phyloP scores from a whole-genome alignment of 2,113 vertebrate species.

The Macroglossus sobrinus region DNA sequence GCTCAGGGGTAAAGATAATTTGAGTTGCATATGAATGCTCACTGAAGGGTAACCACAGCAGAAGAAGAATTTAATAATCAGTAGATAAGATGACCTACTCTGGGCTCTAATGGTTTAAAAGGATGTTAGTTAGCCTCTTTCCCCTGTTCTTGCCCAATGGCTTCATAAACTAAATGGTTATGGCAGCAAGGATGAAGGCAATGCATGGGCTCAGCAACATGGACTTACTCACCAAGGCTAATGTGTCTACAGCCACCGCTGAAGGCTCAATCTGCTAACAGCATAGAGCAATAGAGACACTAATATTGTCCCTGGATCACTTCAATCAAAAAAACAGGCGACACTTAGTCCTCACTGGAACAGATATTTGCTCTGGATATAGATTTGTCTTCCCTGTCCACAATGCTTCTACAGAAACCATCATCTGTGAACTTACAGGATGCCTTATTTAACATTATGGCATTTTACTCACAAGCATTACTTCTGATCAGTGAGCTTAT shows the following conservation, averaged over 20 bases:
- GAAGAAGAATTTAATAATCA: constrained; percentile 16
- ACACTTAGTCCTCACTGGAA: not conserved
- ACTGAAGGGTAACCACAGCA: not conserved
- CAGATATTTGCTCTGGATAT: not conserved
- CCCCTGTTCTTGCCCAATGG: not conserved
- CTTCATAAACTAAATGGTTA: not conserved
- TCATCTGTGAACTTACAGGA: not conserved
- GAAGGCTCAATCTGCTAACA: not conserved
- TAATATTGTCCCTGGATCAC: not conserved
- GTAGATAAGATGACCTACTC: not conserved
- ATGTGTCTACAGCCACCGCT: not conserved
- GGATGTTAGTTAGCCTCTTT: not conserved
- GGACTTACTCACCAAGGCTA: not conserved
- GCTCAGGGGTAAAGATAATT: not conserved
- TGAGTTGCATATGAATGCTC: not conserved
- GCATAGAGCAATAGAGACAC: not conserved
- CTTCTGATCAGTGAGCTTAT: not conserved
- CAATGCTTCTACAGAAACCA: not conserved
- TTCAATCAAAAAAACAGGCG: not conserved
- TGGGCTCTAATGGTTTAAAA: no score
- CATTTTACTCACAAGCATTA: constrained; percentile 21
- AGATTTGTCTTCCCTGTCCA: not conserved
- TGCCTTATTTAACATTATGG: not conserved
- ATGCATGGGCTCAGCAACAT: not conserved
- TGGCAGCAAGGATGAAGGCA: not conserved